Evolutionary conservation across 1,140 invertebrate species (phyloP).

Genomic region (Oryctes rhinoceros): DNA sequence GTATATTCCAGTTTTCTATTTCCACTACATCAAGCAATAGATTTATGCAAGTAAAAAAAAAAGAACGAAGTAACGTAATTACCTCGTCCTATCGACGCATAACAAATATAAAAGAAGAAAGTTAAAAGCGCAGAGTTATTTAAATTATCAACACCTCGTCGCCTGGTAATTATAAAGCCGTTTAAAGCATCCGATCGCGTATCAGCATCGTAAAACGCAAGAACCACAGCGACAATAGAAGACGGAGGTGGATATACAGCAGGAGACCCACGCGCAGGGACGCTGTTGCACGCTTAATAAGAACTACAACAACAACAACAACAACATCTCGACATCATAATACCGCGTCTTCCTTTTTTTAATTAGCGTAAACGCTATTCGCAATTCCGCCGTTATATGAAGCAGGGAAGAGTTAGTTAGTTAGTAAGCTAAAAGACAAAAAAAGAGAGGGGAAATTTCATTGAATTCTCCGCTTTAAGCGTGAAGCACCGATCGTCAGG

Average conservation of each 20-base stretch:
- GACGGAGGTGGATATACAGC: background rate
- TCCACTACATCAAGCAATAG: background rate
- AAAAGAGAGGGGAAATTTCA: constrained; percentile 32
- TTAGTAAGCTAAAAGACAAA: constrained; percentile 10
- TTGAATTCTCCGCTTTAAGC: constrained; percentile 27
- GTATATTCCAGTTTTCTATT: constrained; percentile 9
- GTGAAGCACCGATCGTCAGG: constrained; percentile 10
- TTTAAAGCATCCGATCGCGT: constrained; percentile 4
- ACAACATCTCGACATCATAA: background rate
- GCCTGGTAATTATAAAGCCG: constrained; percentile 5
- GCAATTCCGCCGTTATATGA: constrained; percentile 31
- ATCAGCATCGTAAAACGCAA: background rate
- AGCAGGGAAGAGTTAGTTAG: too few species aligned
- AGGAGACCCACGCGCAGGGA: background rate
- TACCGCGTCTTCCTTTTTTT: background rate
- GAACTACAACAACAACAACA: too few species aligned
- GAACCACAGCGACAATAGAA: background rate
- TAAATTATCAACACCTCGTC: constrained; percentile 21
- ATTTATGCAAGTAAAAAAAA: background rate
- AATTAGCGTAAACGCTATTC: constrained; percentile 27
- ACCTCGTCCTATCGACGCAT: background rate
- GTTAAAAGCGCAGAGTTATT: background rate
- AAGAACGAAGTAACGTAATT: background rate
- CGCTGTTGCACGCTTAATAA: background rate
- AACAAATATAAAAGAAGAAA: background rate